Evolutionary conservation across 2,797 vertebrate species (phyloP).

Genomic region (Knipowitschia caucasica): DNA sequence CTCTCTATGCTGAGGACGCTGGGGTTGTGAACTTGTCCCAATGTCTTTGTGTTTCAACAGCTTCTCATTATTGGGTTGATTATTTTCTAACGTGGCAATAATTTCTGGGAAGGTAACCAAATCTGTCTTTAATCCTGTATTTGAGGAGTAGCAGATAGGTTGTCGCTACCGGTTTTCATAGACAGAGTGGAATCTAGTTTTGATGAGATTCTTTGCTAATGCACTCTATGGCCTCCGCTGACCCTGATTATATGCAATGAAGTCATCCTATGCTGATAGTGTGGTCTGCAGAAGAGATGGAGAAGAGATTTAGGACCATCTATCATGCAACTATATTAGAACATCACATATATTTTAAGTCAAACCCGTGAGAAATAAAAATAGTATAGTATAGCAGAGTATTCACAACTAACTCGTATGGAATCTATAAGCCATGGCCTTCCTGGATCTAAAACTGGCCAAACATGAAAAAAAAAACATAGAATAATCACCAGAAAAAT

Average conservation of each 20-base stretch:
- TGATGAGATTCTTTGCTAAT: slow-evolving; percentile 34
- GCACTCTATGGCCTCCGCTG: neutral
- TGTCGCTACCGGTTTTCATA: slow-evolving; percentile 12
- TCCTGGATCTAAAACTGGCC: too few relatives aligned
- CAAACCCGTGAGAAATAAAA: too few relatives aligned
- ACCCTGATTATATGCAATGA: slow-evolving; percentile 2
- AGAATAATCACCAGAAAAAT: too few relatives aligned
- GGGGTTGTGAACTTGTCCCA: slow-evolving; percentile 24
- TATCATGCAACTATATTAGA: too few relatives aligned
- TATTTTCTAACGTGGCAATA: slow-evolving; percentile 43
- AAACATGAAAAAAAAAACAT: too few relatives aligned
- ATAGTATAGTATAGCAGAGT: too few relatives aligned
- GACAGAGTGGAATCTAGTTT: slow-evolving; percentile 42
- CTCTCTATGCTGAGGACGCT: slow-evolving; percentile 33
- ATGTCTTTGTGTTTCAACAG: slow-evolving; percentile 61
- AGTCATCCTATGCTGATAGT: neutral
- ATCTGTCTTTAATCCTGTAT: slow-evolving; percentile 38
- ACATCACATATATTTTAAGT: too few relatives aligned
- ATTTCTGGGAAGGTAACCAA: slow-evolving; percentile 50
- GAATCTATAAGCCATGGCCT: too few relatives aligned
- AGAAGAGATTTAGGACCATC: neutral
- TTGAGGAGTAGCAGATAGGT: slow-evolving; percentile 28
- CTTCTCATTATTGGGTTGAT: slow-evolving; percentile 62
- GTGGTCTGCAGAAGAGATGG: neutral
- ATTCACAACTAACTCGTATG: too few relatives aligned